Evolutionary conservation across 2,797 vertebrate genomes (phyloP), one percentile per base, ranked within the genome.

Genomic region (Aulostomus chinensis): DNA sequence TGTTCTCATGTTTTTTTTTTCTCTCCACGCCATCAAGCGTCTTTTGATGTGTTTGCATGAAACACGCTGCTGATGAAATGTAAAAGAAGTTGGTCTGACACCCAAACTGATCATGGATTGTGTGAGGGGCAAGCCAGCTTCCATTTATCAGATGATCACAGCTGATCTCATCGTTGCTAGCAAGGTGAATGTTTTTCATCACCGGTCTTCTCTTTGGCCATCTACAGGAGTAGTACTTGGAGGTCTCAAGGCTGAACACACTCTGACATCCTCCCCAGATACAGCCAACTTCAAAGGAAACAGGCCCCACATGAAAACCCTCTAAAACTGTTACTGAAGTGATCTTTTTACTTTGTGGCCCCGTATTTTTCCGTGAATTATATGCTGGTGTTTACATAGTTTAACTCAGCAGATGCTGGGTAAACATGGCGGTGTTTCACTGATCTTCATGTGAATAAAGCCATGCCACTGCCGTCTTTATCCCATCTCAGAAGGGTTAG

Each of bases 401-500:
- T 69, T 63, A 68, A 73, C 43, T 69, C 50, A 61, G 52, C 74
- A 82, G 85, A 87, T 84, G 25, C 43, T 56, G 59, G 39, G 72
- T 69, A 78, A 78, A 88, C 71, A 87, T 4, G 72, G 45, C 18
- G 32, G 39, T 4, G 22, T 66, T 76, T 63, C 60, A 70, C 68
- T 76, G 76, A 84, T 74, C 69, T 77, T 69, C 66, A 56, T 67
- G 74, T 84, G 83, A 85, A 87, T 84, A 40, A 70, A 67, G 65
- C 67, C 2, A 30, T 8, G 34, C 32, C 49, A 25, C 53, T 64
- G 20, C 53, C 64, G 72, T 63, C 66, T 81, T 81, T 75, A 81
- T 73, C 73, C 76, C 50, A 64, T 52, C 67, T 69, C 62, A 73
- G 67, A n/a, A n/a, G n/a, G n/a, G n/a, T 41, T 68, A 74, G 60